phyloP scores from a whole-genome alignment of 2,113 vertebrate species.

The Rhombomys opimus region DNA sequence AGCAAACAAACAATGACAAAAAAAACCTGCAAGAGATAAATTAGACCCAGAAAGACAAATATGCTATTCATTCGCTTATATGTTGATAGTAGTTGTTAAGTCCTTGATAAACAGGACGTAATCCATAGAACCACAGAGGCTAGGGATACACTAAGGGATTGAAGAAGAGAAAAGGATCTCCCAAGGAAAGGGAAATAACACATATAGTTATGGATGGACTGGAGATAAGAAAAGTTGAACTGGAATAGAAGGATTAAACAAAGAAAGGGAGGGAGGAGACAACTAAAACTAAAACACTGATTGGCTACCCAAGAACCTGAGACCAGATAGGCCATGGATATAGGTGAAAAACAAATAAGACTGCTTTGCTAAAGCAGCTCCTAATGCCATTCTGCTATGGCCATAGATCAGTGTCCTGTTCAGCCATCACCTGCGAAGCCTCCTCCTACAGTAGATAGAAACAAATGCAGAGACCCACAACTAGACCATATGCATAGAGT shows the following conservation, averaged over 20 bases:
- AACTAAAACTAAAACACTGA: background rate
- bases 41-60: background rate
- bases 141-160: background rate
- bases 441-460: background rate
- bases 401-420: background rate
- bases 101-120: background rate
- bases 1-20: too few species aligned
- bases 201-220: background rate
- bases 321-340: background rate
- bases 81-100: background rate
- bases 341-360: background rate
- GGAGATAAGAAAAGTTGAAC: too few species aligned
- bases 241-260: background rate
- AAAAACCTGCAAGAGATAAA: background rate
- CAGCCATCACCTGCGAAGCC: background rate
- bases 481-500: background rate
- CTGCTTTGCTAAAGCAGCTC: background rate
- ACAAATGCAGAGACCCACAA: background rate
- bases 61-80: background rate
- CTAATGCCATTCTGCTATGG: background rate
- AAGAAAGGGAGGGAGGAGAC: background rate
- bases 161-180: background rate
- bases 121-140: background rate
- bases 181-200: background rate
- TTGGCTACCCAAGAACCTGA: background rate